Percentiles rank a stretch among this genome's conserved stretches.
phyloP scores from a whole-genome alignment of 2,888 invertebrate species.

The Kuschelorhynchus macadamiae region DNA sequence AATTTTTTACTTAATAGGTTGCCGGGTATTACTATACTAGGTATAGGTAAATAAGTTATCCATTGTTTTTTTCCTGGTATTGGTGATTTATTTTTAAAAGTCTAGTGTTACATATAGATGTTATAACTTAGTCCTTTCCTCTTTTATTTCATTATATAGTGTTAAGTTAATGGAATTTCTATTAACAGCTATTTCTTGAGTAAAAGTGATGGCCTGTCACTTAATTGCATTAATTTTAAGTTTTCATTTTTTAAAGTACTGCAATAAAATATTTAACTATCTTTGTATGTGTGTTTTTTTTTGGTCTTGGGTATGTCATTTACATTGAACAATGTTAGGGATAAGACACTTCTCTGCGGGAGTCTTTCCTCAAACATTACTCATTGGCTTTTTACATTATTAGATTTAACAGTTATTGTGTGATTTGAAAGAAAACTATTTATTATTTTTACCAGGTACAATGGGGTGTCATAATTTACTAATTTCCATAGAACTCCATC shows the following conservation, averaged over 20 bases:
- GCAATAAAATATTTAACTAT: neutral
- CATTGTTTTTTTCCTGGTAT: neutral
- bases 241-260: conserved; percentile 10
- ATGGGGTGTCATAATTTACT: too few relatives aligned
- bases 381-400: too few relatives aligned
- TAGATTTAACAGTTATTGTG: too few relatives aligned
- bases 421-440: too few relatives aligned
- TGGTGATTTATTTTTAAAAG: neutral
- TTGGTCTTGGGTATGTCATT: conserved; percentile 7
- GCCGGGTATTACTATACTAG: too few relatives aligned
- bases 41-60: neutral
- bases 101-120: neutral
- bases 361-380: too few relatives aligned
- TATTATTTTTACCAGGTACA: too few relatives aligned
- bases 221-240: neutral
- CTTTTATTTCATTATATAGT: neutral
- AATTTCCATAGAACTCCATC: too few relatives aligned
- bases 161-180: neutral
- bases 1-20: neutral
- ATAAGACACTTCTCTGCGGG: conserved; percentile 3
- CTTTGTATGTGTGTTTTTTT: neutral
- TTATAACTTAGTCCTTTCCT: neutral
- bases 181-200: neutral
- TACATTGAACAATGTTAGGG: neutral
- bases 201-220: neutral